Conservation (phyloP, 2,888 invertebrate species). For the Electrophaes corylata region DNA sequence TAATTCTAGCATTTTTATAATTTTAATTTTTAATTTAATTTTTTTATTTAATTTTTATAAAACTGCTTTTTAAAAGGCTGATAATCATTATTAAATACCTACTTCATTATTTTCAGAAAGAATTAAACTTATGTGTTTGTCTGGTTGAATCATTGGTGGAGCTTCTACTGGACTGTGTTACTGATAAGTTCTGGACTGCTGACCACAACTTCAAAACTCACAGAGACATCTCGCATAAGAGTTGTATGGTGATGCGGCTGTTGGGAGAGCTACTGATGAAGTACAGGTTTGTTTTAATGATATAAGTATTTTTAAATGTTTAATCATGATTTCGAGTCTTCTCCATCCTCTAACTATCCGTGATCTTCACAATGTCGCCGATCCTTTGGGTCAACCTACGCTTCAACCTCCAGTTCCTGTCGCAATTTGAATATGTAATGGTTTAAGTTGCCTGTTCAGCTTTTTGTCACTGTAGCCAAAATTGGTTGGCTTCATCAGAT, state of each 20-base stretch:
- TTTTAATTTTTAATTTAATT: too few relatives aligned
- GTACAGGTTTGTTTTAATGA: constrained; percentile 69
- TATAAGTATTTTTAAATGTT: too few relatives aligned
- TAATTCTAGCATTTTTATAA: too few relatives aligned
- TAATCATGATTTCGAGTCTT: too few relatives aligned
- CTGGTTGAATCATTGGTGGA: constrained; percentile 78
- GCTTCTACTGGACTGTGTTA: constrained; percentile 81
- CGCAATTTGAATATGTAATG: background rate
- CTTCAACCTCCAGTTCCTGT: too few relatives aligned
- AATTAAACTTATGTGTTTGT: constrained; percentile 72
- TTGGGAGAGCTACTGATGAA: constrained; percentile 84
- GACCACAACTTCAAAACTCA: constrained; percentile 71
- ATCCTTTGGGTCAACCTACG: too few relatives aligned
- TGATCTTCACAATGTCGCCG: too few relatives aligned
- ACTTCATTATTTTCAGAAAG: constrained; percentile 66
- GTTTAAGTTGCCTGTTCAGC: too few relatives aligned
- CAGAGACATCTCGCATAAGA: constrained; percentile 78
- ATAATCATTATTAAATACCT: background rate
- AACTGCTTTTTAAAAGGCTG: background rate
- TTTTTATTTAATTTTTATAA: too few relatives aligned
- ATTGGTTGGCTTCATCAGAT: too few relatives aligned
- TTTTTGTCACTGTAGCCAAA: too few relatives aligned
- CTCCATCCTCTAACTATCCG: too few relatives aligned
- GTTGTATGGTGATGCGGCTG: constrained; percentile 82
- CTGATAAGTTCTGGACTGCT: constrained; percentile 81